phyloP scores from a whole-genome alignment of 1,140 invertebrate species.

The Dinoponera quadriceps region DNA sequence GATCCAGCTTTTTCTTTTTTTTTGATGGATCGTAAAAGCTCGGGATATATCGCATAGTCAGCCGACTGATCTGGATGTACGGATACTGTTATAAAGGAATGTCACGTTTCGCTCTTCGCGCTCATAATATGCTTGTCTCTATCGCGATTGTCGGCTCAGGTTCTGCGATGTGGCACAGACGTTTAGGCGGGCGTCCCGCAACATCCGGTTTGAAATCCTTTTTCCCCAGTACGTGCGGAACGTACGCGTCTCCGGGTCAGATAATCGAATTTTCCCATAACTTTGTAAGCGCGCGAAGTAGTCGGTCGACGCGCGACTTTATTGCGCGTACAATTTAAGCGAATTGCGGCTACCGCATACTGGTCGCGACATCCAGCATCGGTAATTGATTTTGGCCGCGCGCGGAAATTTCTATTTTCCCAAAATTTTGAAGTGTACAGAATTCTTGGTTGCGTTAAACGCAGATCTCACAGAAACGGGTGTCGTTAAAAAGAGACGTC shows the following conservation, averaged over 20 bases:
- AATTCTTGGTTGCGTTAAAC: too few relatives aligned
- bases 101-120: conserved; percentile 22
- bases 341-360: too few relatives aligned
- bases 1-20: conserved; percentile 38
- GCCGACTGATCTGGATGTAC: conserved; percentile 46
- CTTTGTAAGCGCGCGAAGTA: conserved; percentile 55
- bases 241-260: background rate
- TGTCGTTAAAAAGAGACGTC: too few relatives aligned
- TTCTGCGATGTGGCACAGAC: background rate
- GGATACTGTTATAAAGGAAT: conserved; percentile 56
- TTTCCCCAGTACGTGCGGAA: conserved; percentile 27
- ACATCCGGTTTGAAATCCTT: too few relatives aligned
- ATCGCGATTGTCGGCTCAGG: background rate
- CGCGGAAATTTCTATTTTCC: too few relatives aligned
- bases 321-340: too few relatives aligned
- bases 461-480: too few relatives aligned
- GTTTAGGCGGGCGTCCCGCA: too few relatives aligned
- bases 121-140: conserved; percentile 15
- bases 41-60: conserved; percentile 35
- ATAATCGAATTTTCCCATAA: conserved; percentile 50
- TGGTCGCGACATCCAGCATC: too few relatives aligned
- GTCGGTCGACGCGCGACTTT: background rate
- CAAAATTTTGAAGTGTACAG: too few relatives aligned
- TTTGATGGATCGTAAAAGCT: conserved; percentile 56
- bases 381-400: too few relatives aligned